Evolutionary conservation across 1,140 invertebrate genomes (phyloP).

Genomic region (Meloidogyne chitwoodi): DNA sequence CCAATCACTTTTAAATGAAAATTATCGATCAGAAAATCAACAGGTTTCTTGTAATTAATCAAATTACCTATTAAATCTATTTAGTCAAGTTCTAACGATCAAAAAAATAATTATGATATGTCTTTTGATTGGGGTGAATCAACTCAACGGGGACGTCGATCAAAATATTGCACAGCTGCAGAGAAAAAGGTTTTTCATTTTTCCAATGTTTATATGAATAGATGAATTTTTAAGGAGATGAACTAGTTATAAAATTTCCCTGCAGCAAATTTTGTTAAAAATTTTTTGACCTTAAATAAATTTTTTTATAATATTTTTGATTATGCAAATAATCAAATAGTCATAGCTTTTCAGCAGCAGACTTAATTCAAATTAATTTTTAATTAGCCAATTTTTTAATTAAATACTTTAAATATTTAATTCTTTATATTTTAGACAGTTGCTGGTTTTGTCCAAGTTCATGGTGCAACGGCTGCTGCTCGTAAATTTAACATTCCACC

Average conservation of each 20-base stretch:
- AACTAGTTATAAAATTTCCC: too few relatives aligned
- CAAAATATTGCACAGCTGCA: constrained; percentile 43
- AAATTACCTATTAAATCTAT: neutral
- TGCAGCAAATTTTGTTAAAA: too few relatives aligned
- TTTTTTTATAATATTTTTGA: too few relatives aligned
- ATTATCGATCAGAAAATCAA: neutral
- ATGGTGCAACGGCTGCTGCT: constrained; percentile 46
- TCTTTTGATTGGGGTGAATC: neutral
- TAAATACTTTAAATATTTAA: neutral
- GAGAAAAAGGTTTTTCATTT: constrained; percentile 29
- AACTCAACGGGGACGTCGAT: constrained; percentile 35
- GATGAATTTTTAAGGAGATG: too few relatives aligned
- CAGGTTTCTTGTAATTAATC: neutral
- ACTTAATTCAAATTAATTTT: too few relatives aligned
- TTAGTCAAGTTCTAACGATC: neutral
- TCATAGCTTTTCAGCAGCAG: too few relatives aligned
- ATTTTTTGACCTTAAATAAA: too few relatives aligned
- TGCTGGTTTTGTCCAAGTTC: constrained; percentile 39
- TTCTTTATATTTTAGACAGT: constrained; percentile 4
- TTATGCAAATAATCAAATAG: too few relatives aligned
- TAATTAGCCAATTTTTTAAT: neutral
- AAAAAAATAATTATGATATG: neutral
- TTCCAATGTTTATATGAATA: too few relatives aligned
- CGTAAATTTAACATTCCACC: constrained; percentile 50
- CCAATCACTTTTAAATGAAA: neutral